Evolutionary conservation across 2,113 vertebrate species (phyloP), one percentile per base, ranked within the genome.

Genomic region (Lophura nycthemera): DNA sequence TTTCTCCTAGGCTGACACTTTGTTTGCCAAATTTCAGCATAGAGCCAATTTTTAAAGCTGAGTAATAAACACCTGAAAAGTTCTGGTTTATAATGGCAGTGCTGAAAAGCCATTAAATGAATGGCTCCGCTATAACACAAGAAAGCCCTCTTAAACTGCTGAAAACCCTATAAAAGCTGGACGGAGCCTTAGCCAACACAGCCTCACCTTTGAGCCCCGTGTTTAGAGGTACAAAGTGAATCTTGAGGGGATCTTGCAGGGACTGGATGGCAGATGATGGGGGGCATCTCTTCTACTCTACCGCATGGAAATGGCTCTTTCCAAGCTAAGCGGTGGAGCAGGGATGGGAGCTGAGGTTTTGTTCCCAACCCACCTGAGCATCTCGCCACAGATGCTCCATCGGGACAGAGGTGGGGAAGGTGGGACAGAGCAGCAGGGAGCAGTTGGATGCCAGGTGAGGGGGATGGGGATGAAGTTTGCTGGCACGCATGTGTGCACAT

Each of bases 31-130:
- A 97, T 96, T 97, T 96, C 81, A 96, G 89, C 70, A 8, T 61
- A 77, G 92, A 93, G 96, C 95, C 93, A 96, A 54, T 96, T 96
- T 96, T 97, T 94, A 97, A 95, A 96, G 96, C 96, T 70, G 84
- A 89, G 94, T 96, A 96, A 96, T 96, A 96, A 97, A 97, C 95
- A 96, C 96, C 95, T 96, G 92, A 90, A 52, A 90, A 95, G 85
- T 90, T 87, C 96, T 96, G 95, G 88, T 96, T 97, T 97, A 91
- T 96, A 95, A 96, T 96, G 95, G 95, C 95, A 92, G 89, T 91
- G 90, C 93, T 95, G 92, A 96, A 96, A 96, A 97, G 92, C 95
- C 92, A 83, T 96, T 96, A 96, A 94, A 87, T 43, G 89, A 93
- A 89, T 82, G 86, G 83, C 88, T 89, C 84, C 0, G 25, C 84